A percentile compares a stretch with the other conserved stretches of the same genome.
phyloP scores from a whole-genome alignment of 2,888 invertebrate species.

The Megalurothrips usitatus region DNA sequence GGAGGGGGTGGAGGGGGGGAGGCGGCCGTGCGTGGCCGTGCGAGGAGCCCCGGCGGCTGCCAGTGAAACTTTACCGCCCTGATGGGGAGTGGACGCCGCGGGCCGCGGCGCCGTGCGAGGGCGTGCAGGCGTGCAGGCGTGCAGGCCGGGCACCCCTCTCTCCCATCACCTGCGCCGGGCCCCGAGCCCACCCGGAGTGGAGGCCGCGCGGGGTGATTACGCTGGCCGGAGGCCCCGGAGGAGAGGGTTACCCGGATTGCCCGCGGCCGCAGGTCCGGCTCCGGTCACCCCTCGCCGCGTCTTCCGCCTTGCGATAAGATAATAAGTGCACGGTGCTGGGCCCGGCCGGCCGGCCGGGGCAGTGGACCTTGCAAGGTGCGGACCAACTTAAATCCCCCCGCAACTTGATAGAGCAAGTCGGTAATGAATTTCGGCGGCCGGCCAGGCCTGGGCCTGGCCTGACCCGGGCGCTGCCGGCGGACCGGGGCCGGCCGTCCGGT shows the following conservation, averaged over 20 bases:
- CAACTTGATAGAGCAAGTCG: slow-evolving; percentile 24
- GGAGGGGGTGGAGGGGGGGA: background rate
- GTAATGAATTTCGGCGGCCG: background rate
- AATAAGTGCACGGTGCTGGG: background rate
- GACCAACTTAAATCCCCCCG: background rate
- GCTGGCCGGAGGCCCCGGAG: background rate
- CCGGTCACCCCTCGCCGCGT: background rate
- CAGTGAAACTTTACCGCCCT: background rate
- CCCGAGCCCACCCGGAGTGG: background rate
- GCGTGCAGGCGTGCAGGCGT: background rate
- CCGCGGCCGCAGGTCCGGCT: no score
- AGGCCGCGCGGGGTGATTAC: background rate
- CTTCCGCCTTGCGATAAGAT: no score
- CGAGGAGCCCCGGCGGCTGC: background rate
- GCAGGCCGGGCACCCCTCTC: background rate
- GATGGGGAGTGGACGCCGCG: slow-evolving; percentile 1
- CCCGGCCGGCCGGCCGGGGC: background rate
- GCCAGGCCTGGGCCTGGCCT: background rate
- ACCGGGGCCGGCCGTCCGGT: background rate
- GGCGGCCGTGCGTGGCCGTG: background rate
- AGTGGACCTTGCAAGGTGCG: background rate
- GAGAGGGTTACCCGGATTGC: background rate
- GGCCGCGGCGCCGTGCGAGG: background rate
- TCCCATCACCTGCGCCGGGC: no score
- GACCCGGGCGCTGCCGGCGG: background rate